Base-by-base conservation (phyloP, 2,888 invertebrate species). In the Tachina fera region DNA sequence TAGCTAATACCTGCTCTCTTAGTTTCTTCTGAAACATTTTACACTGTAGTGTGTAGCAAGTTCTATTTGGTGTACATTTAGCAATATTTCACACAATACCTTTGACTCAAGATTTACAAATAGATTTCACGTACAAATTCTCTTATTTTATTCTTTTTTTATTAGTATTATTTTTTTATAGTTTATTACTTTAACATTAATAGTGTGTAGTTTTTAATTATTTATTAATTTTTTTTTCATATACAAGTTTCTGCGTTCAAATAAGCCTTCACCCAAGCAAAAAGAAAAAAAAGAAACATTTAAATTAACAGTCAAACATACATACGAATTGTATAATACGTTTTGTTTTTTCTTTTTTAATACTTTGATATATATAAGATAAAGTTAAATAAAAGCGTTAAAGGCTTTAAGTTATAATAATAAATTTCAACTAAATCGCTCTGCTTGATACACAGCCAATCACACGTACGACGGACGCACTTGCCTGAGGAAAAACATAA, bases 141-240 rank as follows among this genome's bases (percentile, higher is more conserved):
- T 72, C 16, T 68, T 76, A 79, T 76, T 79, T 75, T 45, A 83
- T 80, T 79, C 71, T 80, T 61, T 76, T 76, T 80, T 79, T 63
- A 56, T 83, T 60, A 47, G 16, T 14, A 1, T 45, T 56, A n/a
- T 45, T 43, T 76, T 61, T 61, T 49, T 16, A 1, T 31, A 6
- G 0, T 47, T 56, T 67, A 1, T 31, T 49, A 9, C 58, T 71
- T 71, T 51, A 19, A 13, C 58, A 58, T 60, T 51, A 80, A 74
- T 67, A 74, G 80, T 80, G 65, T 67, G 49, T 58, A 53, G 13
- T 45, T 71, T 79, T 79, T 47, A 49, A 49, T 45, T 43, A 58
- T 71, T 13, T 53, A 19, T n/a, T 63, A 51, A 19, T 11, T 65
- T 31, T 31, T 74, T 67, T 67, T 31, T 16, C 2, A 6, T 31